Evolutionary conservation across 1,140 invertebrate species (phyloP).

Genomic region (Scaptomyza pallida): DNA sequence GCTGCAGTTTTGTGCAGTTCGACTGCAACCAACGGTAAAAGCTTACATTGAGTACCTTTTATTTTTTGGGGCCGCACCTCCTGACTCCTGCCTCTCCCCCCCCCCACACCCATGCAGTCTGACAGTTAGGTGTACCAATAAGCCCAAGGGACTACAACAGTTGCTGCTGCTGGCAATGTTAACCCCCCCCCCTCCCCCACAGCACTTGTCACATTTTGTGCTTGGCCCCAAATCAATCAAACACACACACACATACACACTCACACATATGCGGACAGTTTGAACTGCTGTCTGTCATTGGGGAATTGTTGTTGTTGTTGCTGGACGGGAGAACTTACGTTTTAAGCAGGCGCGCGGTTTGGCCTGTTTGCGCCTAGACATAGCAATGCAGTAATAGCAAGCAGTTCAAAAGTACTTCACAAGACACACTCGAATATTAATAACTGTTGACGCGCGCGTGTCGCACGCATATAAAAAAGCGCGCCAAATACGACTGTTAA

Average conservation of each 20-base stretch:
- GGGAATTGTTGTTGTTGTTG: constrained; percentile 23
- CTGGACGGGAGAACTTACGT: constrained; percentile 78
- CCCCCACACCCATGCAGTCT: too few species aligned
- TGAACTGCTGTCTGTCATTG: constrained; percentile 23
- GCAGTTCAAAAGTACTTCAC: not conserved
- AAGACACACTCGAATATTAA: constrained; percentile 5
- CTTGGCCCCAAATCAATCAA: constrained; percentile 72
- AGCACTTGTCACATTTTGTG: constrained; percentile 77
- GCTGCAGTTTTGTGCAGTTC: constrained; percentile 32
- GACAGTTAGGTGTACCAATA: constrained; percentile 71
- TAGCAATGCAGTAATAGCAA: constrained; percentile 70
- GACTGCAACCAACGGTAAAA: constrained; percentile 33
- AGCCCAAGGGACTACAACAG: constrained; percentile 10
- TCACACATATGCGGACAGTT: constrained; percentile 20
- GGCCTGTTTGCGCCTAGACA: constrained; percentile 82
- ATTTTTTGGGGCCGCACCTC: constrained; percentile 28
- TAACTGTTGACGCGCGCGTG: constrained; percentile 23
- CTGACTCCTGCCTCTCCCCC: not conserved
- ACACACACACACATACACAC: constrained; percentile 51
- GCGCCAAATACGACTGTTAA: constrained; percentile 64
- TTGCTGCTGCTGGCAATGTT: constrained; percentile 1
- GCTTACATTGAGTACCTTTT: not conserved
- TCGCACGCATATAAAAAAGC: constrained; percentile 47
- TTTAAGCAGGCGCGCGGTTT: constrained; percentile 81
- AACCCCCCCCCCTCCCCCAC: not conserved